These are phyloP conservation scores for Hydra vulgaris DNA, from an alignment of 30 jellyfish, hydroid and myxozoan species.

Conservation along the genomic window DNA sequence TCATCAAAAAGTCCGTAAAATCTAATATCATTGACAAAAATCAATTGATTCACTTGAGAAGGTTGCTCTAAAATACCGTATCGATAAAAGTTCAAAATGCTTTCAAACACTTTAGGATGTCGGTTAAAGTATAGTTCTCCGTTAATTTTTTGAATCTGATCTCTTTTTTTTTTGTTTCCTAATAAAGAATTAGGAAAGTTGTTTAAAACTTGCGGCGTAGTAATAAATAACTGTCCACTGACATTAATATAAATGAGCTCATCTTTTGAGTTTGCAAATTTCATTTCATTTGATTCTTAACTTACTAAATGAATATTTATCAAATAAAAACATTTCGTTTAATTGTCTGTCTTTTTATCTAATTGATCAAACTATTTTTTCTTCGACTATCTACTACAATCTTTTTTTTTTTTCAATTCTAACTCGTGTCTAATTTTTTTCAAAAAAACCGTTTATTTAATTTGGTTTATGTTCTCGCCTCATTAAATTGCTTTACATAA, in stretches of 20 bases:
- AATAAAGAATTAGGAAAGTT: constrained; percentile 76
- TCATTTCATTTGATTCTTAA: background rate
- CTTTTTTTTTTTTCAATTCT: no score
- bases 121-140: constrained; percentile 79
- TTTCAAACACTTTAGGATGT: constrained; percentile 59
- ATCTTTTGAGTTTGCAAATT: background rate
- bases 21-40: constrained; percentile 67
- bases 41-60: constrained; percentile 47
- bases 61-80: constrained; percentile 93
- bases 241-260: constrained; percentile 53
- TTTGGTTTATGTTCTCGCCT: no score
- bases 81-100: constrained; percentile 71
- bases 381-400: no score
- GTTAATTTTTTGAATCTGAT: constrained; percentile 30
- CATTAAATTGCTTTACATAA: no score
- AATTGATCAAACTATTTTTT: no score
- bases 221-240: constrained; percentile 76
- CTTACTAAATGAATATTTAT: background rate
- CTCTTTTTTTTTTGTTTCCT: constrained; percentile 51
- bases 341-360: no score
- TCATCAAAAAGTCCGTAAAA: constrained; percentile 72
- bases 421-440: no score
- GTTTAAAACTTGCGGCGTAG: constrained; percentile 57
- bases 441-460: no score
- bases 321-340: no score